Evolutionary conservation across 1,140 invertebrate species (phyloP), one percentile per base, ranked within the genome.

Genomic region (Meloidogyne chitwoodi): DNA sequence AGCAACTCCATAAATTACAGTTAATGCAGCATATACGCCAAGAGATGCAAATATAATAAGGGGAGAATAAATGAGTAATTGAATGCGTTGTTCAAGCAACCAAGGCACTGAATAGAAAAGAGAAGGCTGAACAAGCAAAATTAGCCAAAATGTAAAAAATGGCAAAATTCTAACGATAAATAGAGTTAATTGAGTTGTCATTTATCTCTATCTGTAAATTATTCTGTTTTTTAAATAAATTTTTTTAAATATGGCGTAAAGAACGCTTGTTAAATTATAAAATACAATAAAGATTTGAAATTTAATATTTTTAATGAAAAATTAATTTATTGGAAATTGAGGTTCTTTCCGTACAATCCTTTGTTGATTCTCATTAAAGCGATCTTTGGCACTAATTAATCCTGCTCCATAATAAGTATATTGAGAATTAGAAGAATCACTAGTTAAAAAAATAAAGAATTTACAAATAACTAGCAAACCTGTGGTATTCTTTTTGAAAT

Each of bases 331-430:
- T 11, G 48, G 1, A 0, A n/a, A 56, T 56, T 56, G 48, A n/a
- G n/a, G 48, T 22, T 64, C 48, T 29, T 65, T 73, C 12, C 71
- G 56, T 0, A 73, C 56, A 73, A 31, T 64, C 26, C 44, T 77
- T 56, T 67, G 62, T 38, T 83, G 77, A 62, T 83, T 77, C 26
- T 83, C 82, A 16, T 78, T 70, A 66, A 83, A 83, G 24, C 75
- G 67, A 56, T 83, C 82, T 24, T 72, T 22, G 0, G 62, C 68
- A 41, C 80, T 83, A 56, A 83, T 68, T 41, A 83, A 38, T 26
- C 82, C 82, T 14, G 83, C 83, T 6, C 80, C 80, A 68, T 83
- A 83, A 68, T 84, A 84, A 27, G 74, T 82, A 68, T 84, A 83
- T 62, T 83, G 82, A 22, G 82, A 76, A 63, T 83, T 84, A 0